phyloP scores from a whole-genome alignment of 2,888 invertebrate genomes.

The Habroteleia sp. region DNA sequence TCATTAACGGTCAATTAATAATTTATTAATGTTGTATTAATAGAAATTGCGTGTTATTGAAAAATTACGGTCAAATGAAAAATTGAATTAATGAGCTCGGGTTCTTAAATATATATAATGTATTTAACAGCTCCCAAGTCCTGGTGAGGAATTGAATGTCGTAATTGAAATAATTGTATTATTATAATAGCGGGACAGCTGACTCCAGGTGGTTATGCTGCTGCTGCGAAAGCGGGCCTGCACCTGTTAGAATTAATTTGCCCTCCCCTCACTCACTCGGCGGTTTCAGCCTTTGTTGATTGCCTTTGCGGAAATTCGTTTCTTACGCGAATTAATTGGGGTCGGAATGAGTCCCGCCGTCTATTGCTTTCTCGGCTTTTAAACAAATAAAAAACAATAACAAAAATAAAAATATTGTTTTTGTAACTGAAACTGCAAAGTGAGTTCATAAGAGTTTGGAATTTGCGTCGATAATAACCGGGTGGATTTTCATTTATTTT shows the following conservation, averaged over 20 bases:
- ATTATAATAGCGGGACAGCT: constrained; percentile 67
- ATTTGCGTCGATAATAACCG: constrained; percentile 11
- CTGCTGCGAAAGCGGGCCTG: constrained; percentile 78
- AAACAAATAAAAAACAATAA: too few species aligned
- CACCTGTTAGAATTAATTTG: constrained; percentile 74
- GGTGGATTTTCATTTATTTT: too few species aligned
- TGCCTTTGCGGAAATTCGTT: too few species aligned
- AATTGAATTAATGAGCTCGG: constrained; percentile 32
- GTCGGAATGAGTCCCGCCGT: too few species aligned
- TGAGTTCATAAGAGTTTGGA: constrained; percentile 58
- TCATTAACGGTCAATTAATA: too few species aligned
- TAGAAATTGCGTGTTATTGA: constrained; percentile 35
- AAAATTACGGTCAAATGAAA: constrained; percentile 22
- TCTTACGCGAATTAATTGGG: too few species aligned
- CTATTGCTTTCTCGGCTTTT: too few species aligned
- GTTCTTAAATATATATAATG: constrained; percentile 42
- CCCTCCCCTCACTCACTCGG: constrained; percentile 72
- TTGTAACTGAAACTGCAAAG: constrained; percentile 73
- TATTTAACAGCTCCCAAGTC: constrained; percentile 49
- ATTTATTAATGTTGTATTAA: too few species aligned
- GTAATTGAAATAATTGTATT: constrained; percentile 54
- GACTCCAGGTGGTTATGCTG: constrained; percentile 69
- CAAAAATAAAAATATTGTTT: too few species aligned
- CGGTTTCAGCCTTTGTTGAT: constrained; percentile 65
- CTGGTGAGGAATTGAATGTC: constrained; percentile 54